A percentile compares a stretch with the other conserved stretches of the same genome.
These are phyloP conservation scores for Eciton burchellii DNA, from an alignment of 1,140 invertebrate species.

Conservation along the genomic window DNA sequence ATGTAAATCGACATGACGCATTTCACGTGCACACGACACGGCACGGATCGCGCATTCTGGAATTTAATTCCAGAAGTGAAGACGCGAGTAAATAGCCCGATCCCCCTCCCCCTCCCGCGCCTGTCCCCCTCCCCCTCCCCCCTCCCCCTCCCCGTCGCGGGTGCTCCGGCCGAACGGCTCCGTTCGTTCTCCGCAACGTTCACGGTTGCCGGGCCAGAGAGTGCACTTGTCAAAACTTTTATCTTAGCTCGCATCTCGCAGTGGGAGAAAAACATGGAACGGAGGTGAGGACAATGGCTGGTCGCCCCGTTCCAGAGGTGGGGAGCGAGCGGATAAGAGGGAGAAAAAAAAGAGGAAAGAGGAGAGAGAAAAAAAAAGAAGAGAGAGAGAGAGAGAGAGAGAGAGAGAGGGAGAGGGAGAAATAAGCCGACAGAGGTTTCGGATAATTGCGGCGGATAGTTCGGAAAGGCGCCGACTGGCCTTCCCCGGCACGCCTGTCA, in stretches of 20 bases:
- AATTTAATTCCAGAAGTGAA: slow-evolving; percentile 42
- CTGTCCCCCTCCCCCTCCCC: too few species aligned
- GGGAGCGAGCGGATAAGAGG: not conserved
- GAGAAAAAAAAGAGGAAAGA: too few species aligned
- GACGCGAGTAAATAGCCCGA: slow-evolving; percentile 48
- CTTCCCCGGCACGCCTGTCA: slow-evolving; percentile 78
- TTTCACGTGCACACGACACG: slow-evolving; percentile 2
- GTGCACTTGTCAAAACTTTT: slow-evolving; percentile 79
- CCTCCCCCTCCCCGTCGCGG: too few species aligned
- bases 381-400: too few species aligned
- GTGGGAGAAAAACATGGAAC: slow-evolving; percentile 72
- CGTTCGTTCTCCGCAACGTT: slow-evolving; percentile 9
- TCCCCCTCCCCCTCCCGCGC: too few species aligned
- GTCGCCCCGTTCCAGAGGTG: slow-evolving; percentile 58
- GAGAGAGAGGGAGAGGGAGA: too few species aligned
- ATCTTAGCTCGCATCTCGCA: slow-evolving; percentile 66
- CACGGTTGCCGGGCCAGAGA: slow-evolving; percentile 41
- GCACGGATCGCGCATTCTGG: slow-evolving; percentile 14
- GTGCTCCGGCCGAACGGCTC: slow-evolving; percentile 23
- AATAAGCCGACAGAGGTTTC: slow-evolving; percentile 76
- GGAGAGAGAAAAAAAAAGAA: slow-evolving; percentile 60
- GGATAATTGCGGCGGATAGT: slow-evolving; percentile 81
- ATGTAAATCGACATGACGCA: slow-evolving; percentile 30
- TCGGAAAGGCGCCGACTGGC: slow-evolving; percentile 80
- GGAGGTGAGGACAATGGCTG: slow-evolving; percentile 65